Conservation (phyloP, 1,140 invertebrate species). For the Notospermus geniculatus region DNA sequence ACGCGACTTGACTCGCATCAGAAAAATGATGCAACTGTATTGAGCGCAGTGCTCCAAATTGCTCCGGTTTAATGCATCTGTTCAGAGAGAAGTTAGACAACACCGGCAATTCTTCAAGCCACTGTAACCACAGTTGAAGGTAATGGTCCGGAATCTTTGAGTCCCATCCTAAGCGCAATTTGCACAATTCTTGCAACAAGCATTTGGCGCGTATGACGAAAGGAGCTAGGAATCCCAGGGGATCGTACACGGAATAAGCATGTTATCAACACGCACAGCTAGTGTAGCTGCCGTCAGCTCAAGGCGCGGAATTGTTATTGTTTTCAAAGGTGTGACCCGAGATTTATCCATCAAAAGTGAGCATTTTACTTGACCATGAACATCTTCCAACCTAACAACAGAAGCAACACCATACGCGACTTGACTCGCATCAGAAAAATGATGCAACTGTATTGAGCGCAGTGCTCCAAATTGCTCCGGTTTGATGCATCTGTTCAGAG, state of each 20-base stretch:
- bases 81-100: background rate
- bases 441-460: conserved; percentile 11
- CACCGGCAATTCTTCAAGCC: background rate
- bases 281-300: conserved; percentile 14
- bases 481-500: conserved; percentile 16
- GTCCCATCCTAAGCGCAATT: background rate
- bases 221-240: background rate
- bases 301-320: conserved; percentile 11
- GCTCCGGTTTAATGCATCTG: background rate
- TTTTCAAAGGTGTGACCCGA: conserved; percentile 12
- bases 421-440: conserved; percentile 18
- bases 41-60: background rate
- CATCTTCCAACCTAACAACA: background rate
- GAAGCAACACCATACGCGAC: conserved; percentile 8
- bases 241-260: no score
- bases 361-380: background rate
- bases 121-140: background rate
- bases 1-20: background rate
- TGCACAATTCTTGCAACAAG: background rate
- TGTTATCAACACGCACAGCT: no score
- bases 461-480: conserved; percentile 3
- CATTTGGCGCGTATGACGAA: background rate
- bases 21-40: background rate
- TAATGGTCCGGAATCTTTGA: background rate
- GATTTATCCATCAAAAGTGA: conserved; percentile 2